Conservation (phyloP, 2,113 vertebrate genomes). For the Rhea americana region DNA sequence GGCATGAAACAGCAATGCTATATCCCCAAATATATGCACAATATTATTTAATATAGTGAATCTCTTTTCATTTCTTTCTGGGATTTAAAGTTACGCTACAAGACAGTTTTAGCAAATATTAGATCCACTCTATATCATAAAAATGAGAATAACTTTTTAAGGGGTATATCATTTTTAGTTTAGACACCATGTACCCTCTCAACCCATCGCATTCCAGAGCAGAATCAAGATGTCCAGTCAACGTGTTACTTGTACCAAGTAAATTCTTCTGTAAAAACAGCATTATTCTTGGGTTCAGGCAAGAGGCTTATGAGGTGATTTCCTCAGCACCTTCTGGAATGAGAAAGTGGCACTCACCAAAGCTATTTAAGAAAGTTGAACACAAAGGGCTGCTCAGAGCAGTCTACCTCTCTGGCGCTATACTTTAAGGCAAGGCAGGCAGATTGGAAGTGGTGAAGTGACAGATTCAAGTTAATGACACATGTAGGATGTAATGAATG, state of each 20-base stretch:
- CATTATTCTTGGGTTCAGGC: background rate
- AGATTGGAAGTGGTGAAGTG: background rate
- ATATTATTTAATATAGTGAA: background rate
- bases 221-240: background rate
- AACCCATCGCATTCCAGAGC: background rate
- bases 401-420: background rate
- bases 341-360: slow-evolving; percentile 30
- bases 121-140: fast-evolving
- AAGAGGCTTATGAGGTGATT: slow-evolving; percentile 32
- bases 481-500: fast-evolving
- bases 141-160: background rate
- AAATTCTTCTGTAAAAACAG: background rate
- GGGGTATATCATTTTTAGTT: background rate
- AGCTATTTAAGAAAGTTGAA: slow-evolving; percentile 2
- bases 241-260: background rate
- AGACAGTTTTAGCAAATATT: background rate
- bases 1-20: background rate
- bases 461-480: background rate
- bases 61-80: background rate
- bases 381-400: background rate
- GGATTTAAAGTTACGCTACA: background rate
- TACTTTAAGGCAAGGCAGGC: background rate
- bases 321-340: slow-evolving; percentile 43
- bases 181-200: background rate
- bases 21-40: fast-evolving